Conservation (phyloP, 2,797 vertebrate species). For the Psittacula derbiana region DNA sequence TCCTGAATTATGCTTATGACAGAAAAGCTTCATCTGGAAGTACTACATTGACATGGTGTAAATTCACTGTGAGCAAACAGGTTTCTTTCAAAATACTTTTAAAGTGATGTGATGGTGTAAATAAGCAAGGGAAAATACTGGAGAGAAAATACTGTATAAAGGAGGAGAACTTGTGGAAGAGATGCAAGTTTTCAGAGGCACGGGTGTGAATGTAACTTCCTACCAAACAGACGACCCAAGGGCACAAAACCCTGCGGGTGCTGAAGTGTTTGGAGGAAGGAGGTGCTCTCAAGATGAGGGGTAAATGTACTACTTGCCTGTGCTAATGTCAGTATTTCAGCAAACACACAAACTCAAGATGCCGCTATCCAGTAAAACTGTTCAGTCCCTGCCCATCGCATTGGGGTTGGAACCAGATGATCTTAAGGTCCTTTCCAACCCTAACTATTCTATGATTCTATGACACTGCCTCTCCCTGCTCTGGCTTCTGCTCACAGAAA, state of each 20-base stretch:
- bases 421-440: too few species aligned
- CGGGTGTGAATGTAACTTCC: not conserved
- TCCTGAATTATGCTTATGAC: not conserved
- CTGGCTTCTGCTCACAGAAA: not conserved
- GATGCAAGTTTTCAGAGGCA: not conserved
- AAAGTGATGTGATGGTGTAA: not conserved
- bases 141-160: not conserved
- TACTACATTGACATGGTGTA: not conserved
- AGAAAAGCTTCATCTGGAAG: not conserved
- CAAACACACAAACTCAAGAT: not conserved
- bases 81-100: not conserved
- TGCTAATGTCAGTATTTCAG: not conserved
- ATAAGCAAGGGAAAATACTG: not conserved
- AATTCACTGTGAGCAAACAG: not conserved
- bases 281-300: not conserved
- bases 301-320: not conserved
- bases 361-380: not conserved
- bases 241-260: not conserved
- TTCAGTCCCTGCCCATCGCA: too few species aligned
- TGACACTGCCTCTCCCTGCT: not conserved
- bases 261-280: fast-evolving
- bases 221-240: fast-evolving
- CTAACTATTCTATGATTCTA: too few species aligned
- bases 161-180: not conserved
- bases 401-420: too few species aligned